These are phyloP conservation scores for Chouioia cunea DNA, from an alignment of 2,888 invertebrate genomes.

Conservation along the genomic window DNA sequence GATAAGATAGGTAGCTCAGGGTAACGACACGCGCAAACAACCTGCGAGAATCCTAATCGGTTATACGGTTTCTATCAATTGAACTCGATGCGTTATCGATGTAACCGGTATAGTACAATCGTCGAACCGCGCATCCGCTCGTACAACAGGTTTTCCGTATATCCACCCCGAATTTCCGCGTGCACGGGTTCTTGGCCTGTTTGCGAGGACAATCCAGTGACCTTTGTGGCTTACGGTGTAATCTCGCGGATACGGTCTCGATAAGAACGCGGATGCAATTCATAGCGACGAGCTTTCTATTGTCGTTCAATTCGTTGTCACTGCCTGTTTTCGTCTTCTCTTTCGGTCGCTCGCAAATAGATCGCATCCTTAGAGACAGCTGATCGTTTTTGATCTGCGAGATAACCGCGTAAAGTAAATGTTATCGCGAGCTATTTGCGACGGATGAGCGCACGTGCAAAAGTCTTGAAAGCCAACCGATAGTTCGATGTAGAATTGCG, in stretches of 20 bases:
- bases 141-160: background rate
- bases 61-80: constrained; percentile 25
- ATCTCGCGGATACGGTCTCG: background rate
- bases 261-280: constrained; percentile 7
- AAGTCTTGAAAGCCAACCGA: too few relatives aligned
- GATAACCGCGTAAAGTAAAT: too few relatives aligned
- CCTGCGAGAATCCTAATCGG: constrained; percentile 26
- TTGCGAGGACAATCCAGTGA: constrained; percentile 6
- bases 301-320: too few relatives aligned
- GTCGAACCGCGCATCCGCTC: constrained; percentile 26
- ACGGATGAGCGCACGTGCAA: too few relatives aligned
- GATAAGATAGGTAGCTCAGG: constrained; percentile 50
- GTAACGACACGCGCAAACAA: constrained; percentile 47
- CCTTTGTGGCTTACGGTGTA: constrained; percentile 5
- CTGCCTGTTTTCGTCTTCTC: too few relatives aligned
- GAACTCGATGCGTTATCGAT: constrained; percentile 40
- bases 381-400: too few relatives aligned
- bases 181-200: background rate
- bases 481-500: too few relatives aligned
- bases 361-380: too few relatives aligned
- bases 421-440: too few relatives aligned
- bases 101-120: constrained; percentile 12
- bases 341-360: too few relatives aligned
- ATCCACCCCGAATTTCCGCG: constrained; percentile 9
- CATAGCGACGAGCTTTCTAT: too few relatives aligned